phyloP scores from a whole-genome alignment of 2,888 invertebrate species.

The Conus canariensis region DNA sequence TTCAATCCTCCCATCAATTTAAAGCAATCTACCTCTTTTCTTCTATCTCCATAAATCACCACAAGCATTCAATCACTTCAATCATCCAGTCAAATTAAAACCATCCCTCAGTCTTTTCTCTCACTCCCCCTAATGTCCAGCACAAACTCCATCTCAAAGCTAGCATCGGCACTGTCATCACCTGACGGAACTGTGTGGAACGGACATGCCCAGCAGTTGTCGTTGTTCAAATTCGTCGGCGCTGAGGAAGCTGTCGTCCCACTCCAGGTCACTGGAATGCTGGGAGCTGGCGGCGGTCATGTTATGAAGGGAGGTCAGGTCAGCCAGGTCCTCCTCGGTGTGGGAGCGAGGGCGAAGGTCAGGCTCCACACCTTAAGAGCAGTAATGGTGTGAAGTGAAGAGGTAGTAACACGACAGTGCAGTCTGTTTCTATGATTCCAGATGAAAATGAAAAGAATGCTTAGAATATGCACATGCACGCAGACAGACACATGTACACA shows the following conservation, averaged over 20 bases:
- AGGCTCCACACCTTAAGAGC: conserved; percentile 54
- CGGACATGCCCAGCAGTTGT: conserved; percentile 50
- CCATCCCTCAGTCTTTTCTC: not conserved
- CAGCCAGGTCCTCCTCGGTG: conserved; percentile 58
- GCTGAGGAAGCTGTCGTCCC: conserved; percentile 72
- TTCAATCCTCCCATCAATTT: too few species aligned
- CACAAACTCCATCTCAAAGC: not conserved
- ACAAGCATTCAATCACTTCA: not conserved
- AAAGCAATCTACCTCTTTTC: too few species aligned
- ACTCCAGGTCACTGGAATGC: conserved; percentile 68
- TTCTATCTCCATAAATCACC: too few species aligned
- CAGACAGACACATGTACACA: not conserved
- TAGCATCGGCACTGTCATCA: not conserved
- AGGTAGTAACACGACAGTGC: too few species aligned
- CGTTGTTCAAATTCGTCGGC: conserved; percentile 64
- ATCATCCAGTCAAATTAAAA: not conserved
- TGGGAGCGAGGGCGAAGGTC: conserved; percentile 57
- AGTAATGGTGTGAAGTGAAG: not conserved
- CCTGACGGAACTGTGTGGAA: not conserved
- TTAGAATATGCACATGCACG: not conserved
- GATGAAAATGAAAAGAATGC: too few species aligned
- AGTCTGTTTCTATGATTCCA: too few species aligned
- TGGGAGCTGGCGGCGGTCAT: conserved; percentile 48
- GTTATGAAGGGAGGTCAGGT: conserved; percentile 37
- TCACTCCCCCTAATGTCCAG: not conserved